Conservation (phyloP, 2,888 invertebrate species). For the Ormyrus nitidulus region DNA sequence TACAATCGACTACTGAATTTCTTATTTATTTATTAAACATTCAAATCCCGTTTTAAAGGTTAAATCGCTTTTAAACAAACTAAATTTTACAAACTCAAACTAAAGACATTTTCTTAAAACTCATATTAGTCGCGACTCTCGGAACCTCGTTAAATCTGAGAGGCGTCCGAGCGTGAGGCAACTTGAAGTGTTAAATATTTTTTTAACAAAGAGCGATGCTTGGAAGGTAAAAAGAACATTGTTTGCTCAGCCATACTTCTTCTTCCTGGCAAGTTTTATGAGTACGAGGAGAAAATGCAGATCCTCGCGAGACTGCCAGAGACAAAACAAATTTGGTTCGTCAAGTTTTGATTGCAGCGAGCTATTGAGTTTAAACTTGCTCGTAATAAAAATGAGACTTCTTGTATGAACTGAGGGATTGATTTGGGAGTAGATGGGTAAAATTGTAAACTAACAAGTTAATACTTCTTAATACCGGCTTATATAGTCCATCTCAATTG, state of each 20-base stretch:
- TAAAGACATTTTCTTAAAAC: not conserved
- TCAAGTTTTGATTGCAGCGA: constrained; percentile 39
- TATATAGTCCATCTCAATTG: too few relatives aligned
- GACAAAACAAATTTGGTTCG: constrained; percentile 23
- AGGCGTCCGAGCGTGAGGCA: not conserved
- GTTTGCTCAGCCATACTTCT: too few relatives aligned
- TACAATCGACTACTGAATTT: too few relatives aligned
- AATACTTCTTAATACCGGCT: too few relatives aligned
- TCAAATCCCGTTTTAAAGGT: too few relatives aligned
- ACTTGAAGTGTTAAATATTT: constrained; percentile 40
- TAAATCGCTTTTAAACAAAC: too few relatives aligned
- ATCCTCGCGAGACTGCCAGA: constrained; percentile 10
- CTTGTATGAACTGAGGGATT: not conserved
- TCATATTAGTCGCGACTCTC: not conserved
- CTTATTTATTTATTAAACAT: too few relatives aligned
- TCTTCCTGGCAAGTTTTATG: too few relatives aligned
- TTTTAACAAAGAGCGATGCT: not conserved
- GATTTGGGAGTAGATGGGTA: not conserved
- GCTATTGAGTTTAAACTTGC: constrained; percentile 60
- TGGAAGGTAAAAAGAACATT: not conserved
- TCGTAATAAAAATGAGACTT: constrained; percentile 41
- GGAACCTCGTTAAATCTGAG: constrained; percentile 13
- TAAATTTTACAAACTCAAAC: not conserved
- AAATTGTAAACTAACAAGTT: not conserved
- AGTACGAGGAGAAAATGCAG: constrained; percentile 16